These are phyloP conservation scores for Catalaphyllia jardinei DNA, from an alignment of 64 coral and sea anemone genomes.

Conservation along the genomic window DNA sequence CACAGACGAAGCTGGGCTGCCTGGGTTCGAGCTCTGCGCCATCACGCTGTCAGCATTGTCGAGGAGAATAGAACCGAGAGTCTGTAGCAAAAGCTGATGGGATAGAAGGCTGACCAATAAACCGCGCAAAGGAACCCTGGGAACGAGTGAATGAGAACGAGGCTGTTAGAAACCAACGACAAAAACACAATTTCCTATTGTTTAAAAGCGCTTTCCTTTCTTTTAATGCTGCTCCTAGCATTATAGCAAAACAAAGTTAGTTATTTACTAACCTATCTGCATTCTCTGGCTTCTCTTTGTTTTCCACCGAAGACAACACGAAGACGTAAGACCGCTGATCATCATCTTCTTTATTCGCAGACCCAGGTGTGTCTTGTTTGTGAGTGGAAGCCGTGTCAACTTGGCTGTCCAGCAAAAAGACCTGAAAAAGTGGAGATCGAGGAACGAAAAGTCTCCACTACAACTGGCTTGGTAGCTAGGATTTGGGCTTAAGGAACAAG, in stretches of 20 bases:
- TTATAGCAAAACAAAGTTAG: background rate
- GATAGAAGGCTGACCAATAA: conserved; percentile 90
- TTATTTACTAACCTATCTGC: conserved; percentile 67
- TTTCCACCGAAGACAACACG: conserved; percentile 89
- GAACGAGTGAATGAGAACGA: background rate
- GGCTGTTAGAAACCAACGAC: background rate
- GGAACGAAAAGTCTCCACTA: background rate
- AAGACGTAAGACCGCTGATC: conserved; percentile 96
- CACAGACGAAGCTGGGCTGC: conserved; percentile 16
- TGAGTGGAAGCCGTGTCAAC: conserved; percentile 45
- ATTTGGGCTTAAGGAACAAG: too few relatives aligned
- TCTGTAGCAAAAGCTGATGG: conserved; percentile 93
- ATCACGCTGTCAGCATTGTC: conserved; percentile 58
- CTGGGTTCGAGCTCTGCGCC: conserved; percentile 28
- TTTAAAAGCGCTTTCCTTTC: too few relatives aligned
- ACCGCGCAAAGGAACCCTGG: conserved; percentile 84
- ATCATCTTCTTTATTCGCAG: conserved; percentile 83
- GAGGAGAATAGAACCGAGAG: conserved; percentile 84
- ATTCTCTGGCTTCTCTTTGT: conserved; percentile 90
- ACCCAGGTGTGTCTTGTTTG: conserved; percentile 45
- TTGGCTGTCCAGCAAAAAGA: conserved; percentile 93
- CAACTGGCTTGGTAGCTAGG: too few relatives aligned
- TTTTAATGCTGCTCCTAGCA: too few relatives aligned
- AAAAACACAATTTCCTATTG: background rate
- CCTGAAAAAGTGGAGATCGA: conserved; percentile 24